Evolutionary conservation across 2,113 vertebrate species (phyloP).

Genomic region (Psilopsiagon aurifrons): DNA sequence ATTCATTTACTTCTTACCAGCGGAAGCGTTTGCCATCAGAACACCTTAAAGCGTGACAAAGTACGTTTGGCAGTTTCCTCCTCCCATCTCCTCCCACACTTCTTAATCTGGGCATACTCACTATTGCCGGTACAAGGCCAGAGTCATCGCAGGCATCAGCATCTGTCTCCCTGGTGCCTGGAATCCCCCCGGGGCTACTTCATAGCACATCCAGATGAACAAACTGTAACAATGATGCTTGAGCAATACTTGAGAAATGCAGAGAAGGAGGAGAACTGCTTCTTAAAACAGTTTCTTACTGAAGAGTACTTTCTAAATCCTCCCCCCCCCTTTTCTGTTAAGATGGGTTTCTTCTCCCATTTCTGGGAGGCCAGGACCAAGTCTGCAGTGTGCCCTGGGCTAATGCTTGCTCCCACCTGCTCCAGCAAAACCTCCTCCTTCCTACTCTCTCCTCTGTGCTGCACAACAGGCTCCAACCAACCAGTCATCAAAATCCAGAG

Average conservation of each 20-base stretch:
- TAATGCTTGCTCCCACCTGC: fast-evolving
- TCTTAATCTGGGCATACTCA: background rate
- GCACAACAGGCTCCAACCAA: background rate
- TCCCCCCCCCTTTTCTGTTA: fast-evolving
- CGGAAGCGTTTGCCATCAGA: background rate
- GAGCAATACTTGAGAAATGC: conserved; percentile 51
- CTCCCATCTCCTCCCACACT: background rate
- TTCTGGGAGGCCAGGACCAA: background rate
- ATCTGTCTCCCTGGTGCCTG: background rate
- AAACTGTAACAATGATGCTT: conserved; percentile 48
- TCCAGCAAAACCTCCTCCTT: background rate
- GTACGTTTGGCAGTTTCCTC: background rate
- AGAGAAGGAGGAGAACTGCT: conserved; percentile 3
- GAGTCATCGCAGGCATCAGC: background rate
- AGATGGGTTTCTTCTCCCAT: background rate
- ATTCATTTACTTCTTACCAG: conserved; percentile 3
- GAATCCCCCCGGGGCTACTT: background rate
- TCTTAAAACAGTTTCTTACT: background rate
- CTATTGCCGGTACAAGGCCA: background rate
- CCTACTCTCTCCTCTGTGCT: background rate
- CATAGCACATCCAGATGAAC: conserved; percentile 5
- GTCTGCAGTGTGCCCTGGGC: fast-evolving
- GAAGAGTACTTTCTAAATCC: background rate
- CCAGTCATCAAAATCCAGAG: background rate
- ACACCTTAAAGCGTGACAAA: background rate